Evolutionary conservation across 37 sponge, comb jelly and placozoan genomes (phyloP), one percentile per base, ranked within the genome.

Genomic region (Agelas oroides): DNA sequence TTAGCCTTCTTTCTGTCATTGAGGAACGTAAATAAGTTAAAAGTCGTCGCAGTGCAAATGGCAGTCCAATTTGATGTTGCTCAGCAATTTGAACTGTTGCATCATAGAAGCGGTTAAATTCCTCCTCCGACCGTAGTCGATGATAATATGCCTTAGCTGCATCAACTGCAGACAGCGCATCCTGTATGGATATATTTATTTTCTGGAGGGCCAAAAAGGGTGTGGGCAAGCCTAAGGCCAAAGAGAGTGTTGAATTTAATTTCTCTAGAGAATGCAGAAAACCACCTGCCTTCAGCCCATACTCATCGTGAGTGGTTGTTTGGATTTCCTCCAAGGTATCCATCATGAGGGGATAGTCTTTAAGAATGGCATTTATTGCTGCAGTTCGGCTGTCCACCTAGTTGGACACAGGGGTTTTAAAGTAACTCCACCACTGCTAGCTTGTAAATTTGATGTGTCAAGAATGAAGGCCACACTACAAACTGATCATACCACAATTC

Each of bases 1-100:
- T 91, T 18, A 91, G 78, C 53, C 92, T 86, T 75, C 84, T 59
- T 46, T 88, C 88, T 35, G 85, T 68, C 92, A 88, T 92, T 15
- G 81, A 62, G 28, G 81, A 75, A 46, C 92, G 59, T 23, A 84
- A 61, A 53, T 87, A 84, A 5, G 88, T 87, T 14, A 84, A 27
- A n/a, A 92, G 35, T 46, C 69, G 79, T 40, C 62, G 72, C 53
- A 88, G 65, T 52, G 85, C 72, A 21, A 85, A 92, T 25, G 91
- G 91, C 13, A 46, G 27, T n/a, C 65, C 74, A 73, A 79, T 84
- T 38, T 71, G 28, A 25, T 69, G 38, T 25, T 79, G 35, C 34
- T 65, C 40, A 23, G 83, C 90, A 35, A 34, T 17, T 59, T 24
- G 20, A 61, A 84, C 66, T 20, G 59, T 36, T 18, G 71, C 46